Conservation (phyloP, 2,113 vertebrate genomes). For the Grammomys surdaster region DNA sequence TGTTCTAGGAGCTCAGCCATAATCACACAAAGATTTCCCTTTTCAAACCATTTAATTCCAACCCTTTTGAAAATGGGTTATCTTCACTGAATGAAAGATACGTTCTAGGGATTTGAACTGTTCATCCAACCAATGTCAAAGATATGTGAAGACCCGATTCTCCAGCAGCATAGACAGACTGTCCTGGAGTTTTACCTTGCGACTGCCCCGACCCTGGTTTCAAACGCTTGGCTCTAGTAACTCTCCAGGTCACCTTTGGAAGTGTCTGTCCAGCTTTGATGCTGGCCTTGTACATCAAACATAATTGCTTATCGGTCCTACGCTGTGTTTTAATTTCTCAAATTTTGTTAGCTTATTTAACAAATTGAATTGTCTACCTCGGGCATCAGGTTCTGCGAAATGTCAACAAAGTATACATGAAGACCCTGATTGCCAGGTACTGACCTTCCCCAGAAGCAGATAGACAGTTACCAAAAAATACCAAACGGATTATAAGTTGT, state of each 20-base stretch:
- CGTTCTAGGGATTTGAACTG: background rate
- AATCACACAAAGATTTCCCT: background rate
- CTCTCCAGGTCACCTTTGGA: background rate
- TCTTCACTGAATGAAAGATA: background rate
- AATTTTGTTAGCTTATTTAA: background rate
- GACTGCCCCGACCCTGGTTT: background rate
- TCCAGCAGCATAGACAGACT: fast-evolving
- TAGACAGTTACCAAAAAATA: too few species aligned
- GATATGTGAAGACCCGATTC: background rate
- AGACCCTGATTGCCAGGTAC: background rate
- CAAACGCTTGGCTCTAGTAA: background rate
- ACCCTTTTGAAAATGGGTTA: background rate
- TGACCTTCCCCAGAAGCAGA: background rate
- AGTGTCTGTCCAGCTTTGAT: background rate
- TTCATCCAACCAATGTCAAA: background rate
- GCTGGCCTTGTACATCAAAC: background rate
- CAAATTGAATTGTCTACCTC: background rate
- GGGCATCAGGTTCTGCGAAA: background rate
- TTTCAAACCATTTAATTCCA: background rate
- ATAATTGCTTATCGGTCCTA: background rate
- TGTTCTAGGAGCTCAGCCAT: background rate
- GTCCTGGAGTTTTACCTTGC: background rate
- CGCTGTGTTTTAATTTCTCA: background rate
- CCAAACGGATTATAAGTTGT: background rate
- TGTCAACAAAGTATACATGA: background rate